phyloP scores from a whole-genome alignment of 2,888 invertebrate genomes.

The Nyleta sp. region DNA sequence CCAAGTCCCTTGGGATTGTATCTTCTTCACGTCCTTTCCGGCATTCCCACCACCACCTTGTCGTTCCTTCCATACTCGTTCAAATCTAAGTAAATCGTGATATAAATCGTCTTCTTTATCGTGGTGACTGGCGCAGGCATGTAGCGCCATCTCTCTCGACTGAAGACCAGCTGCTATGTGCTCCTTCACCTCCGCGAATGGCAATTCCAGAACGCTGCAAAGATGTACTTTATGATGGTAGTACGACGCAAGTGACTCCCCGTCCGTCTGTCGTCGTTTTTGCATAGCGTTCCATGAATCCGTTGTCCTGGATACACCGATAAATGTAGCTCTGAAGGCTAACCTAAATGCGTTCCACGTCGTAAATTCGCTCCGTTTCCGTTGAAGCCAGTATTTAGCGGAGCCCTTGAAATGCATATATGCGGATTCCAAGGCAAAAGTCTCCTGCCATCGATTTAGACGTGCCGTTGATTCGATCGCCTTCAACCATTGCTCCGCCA shows the following conservation, averaged over 20 bases:
- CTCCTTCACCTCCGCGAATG: conserved; percentile 21
- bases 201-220: conserved; percentile 4
- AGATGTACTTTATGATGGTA: conserved; percentile 21
- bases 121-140: conserved; percentile 3
- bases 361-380: background rate
- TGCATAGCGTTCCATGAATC: background rate
- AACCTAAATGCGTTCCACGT: background rate
- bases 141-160: conserved; percentile 1
- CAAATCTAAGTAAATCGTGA: conserved; percentile 12
- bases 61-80: conserved; percentile 3
- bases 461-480: conserved; percentile 34
- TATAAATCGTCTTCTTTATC: conserved; percentile 4
- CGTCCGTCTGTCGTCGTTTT: conserved; percentile 8
- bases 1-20: background rate
- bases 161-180: conserved; percentile 5
- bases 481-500: conserved; percentile 44
- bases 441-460: conserved; percentile 44
- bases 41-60: background rate
- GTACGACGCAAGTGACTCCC: too few species aligned
- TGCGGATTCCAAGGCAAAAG: conserved; percentile 46
- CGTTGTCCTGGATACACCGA: background rate
- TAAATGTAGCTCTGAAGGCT: background rate
- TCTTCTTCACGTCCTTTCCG: background rate
- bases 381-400: conserved; percentile 14
- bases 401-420: conserved; percentile 15